Base-by-base conservation (phyloP, 2,888 invertebrate species). In the Chloroclysta siterata region DNA sequence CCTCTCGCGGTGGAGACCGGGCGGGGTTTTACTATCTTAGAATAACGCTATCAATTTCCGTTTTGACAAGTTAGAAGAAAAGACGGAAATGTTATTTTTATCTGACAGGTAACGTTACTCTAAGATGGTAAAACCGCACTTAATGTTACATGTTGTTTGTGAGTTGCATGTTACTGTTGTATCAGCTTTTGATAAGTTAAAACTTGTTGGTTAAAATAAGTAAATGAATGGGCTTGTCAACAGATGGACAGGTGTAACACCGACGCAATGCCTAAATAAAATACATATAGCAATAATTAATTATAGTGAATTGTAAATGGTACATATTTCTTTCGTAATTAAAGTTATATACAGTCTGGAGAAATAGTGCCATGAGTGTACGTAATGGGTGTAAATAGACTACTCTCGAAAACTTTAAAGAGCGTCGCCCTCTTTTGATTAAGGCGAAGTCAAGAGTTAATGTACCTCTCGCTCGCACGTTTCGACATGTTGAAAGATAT, bases 311-410 rank as follows among this genome's bases (percentile, higher is more conserved):
- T 42, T 53, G 57, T 53, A 56, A 63, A 80, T 82, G 89, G 86
- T 87, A 88, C 87, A 84, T 88, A 87, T 87, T 87, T 87, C 83
- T 83, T 80, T 79, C 79, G 82, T 81, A 80, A 80, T 81, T 63
- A 62, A 76, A 79, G 82, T 83, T 70, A 70, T 41, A 29, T 29
- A 78, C 85, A 83, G 89, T 88, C 81, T 83, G 81, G 85, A 85
- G 86, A 84, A 88, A 88, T 87, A 81, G 89, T 91, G 91, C 90
- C 91, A 92, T 91, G 79, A 70, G 69, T 82, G 84, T 75, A 61
- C 28, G 3, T 11, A 39, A 11, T 11, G 36, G 36, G 11, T 39
- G 36, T 39, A 39, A 39, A 39, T 8, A 39, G 2, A 39, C 36
- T 39, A 11, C 33, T 33, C 33, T 7, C 33, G 33, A 33, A 33